Base-by-base conservation (phyloP, 2,113 vertebrate genomes). In the Geothlypis trichas region DNA sequence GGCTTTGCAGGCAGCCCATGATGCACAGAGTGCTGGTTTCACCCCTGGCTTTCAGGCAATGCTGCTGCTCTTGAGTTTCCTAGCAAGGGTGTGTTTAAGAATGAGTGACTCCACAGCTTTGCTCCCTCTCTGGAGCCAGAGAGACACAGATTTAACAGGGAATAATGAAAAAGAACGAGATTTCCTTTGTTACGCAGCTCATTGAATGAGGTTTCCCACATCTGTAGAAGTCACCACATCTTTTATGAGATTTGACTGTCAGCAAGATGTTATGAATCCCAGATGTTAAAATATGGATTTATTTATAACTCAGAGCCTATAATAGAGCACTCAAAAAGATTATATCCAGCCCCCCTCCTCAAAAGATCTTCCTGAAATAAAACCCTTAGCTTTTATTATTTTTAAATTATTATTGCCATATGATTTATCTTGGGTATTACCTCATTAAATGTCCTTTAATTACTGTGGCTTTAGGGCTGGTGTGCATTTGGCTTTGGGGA, bases 181-280 rank as follows among this genome's bases (percentile, higher is more conserved):
- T 96, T 96, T 95, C 93, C 93, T 97, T 96, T 96, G 96, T 96
- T 96, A 84, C 81, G 90, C 52, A 95, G 95, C 54, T 94, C 90
- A 94, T 77, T 96, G 94, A 96, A 91, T 83, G 76, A 90, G 93
- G 94, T 95, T 95, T 97, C 95, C 95, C 95, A 91, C 95, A 94
- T 96, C 94, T 95, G 72, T 92, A 91, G 94, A 87, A 73, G 91
- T 96, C 95, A 88, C 96, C 95, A 95, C 94, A 93, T 97, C 86
- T 96, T 97, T 96, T 96, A 93, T 96, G 95, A 92, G 97, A 96
- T 97, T 95, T 95, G 92, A 96, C 97, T 96, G 96, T 96, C 97
- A 97, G 93, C 94, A 96, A 96, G 93, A 96, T 83, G 93, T 97
- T 95, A 97, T 97, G 95, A 96, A 96, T 94, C 95, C 96, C 97